Evolutionary conservation across 2,888 invertebrate species (phyloP), one percentile per base, ranked within the genome.

Genomic region (Eristalis tenax): DNA sequence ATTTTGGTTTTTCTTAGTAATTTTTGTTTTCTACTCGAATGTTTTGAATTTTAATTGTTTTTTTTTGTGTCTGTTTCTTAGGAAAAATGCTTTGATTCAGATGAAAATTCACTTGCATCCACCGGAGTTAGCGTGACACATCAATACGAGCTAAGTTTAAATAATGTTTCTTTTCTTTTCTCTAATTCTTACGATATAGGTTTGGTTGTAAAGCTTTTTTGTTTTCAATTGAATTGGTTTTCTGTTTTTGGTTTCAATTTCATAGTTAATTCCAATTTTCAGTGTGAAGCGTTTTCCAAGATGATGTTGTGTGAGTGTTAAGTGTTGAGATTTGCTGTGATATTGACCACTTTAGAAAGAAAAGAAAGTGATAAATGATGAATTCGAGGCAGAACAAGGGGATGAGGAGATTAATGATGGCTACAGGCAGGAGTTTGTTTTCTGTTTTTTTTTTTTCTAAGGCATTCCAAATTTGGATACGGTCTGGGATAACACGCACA

Each of bases 261-360:
- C 57, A 10, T 43, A 26, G 11, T 79, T 79, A 81, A 65, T 87
- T 83, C 87, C 87, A 87, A 87, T 87, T 83, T 40, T 79, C 57
- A 68, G 71, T 80, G 73, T 83, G 78, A 32, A 76, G 83, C 83
- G 71, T 87, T 76, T 79, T 83, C 87, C 87, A 80, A 83, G 79
- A 83, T 87, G 87, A 87, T 87, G 87, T 83, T 59, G 75, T 87
- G 87, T 87, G 78, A 87, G 87, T 87, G 79, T 87, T 80, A 80
- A 79, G 83, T 83, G 83, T 87, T 87, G 83, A 83, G 69, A 87
- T 76, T 83, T 87, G 87, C 83, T 79, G 87, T 83, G 87, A 83
- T 83, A 87, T 83, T 78, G 87, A 87, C 83, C 87, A 87, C 87
- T 87, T 87, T 68, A 80, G 87, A 73, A 75, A 83, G 83, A 87